These are phyloP conservation scores for Drosophila kuntzei DNA, from an alignment of 2,888 invertebrate species.

Conservation along the genomic window DNA sequence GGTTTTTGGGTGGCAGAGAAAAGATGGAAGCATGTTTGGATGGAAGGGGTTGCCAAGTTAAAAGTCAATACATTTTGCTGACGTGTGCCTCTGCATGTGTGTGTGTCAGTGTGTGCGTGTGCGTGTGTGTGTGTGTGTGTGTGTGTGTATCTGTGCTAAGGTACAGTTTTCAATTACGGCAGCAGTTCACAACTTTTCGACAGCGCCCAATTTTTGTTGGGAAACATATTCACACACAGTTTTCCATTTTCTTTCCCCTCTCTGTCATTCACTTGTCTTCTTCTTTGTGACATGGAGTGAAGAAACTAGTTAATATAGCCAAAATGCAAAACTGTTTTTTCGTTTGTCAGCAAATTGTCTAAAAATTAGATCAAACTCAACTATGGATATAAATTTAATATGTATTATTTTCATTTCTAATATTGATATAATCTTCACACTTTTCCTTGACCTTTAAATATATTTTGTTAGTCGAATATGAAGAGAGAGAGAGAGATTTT, in stretches of 20 bases:
- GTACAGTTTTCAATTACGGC: constrained; percentile 78
- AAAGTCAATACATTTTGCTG: constrained; percentile 77
- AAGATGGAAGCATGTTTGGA: constrained; percentile 4
- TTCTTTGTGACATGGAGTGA: too few species aligned
- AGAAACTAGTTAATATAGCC: too few species aligned
- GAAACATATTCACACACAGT: constrained; percentile 29
- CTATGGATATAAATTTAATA: too few species aligned
- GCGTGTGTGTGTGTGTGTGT: constrained; percentile 7
- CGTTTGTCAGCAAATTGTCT: too few species aligned
- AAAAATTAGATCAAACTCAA: too few species aligned
- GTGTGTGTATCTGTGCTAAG: constrained; percentile 53
- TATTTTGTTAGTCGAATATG: too few species aligned
- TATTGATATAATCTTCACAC: too few species aligned
- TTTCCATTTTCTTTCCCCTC: constrained; percentile 1
- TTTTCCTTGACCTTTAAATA: too few species aligned
- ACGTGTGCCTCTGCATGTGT: constrained; percentile 56
- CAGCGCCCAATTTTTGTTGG: constrained; percentile 51
- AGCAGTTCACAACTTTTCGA: constrained; percentile 73
- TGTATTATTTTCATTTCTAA: too few species aligned
- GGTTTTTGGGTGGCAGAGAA: constrained; percentile 12
- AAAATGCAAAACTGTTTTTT: too few species aligned
- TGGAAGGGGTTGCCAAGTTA: constrained; percentile 68
- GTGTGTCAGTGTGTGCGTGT: constrained; percentile 9
- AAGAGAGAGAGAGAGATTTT: too few species aligned
- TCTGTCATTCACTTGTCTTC: too few species aligned